A percentile compares a stretch with the other conserved stretches of the same genome.
phyloP scores from a whole-genome alignment of 2,797 vertebrate genomes.

The Lindbergichthys nudifrons region DNA sequence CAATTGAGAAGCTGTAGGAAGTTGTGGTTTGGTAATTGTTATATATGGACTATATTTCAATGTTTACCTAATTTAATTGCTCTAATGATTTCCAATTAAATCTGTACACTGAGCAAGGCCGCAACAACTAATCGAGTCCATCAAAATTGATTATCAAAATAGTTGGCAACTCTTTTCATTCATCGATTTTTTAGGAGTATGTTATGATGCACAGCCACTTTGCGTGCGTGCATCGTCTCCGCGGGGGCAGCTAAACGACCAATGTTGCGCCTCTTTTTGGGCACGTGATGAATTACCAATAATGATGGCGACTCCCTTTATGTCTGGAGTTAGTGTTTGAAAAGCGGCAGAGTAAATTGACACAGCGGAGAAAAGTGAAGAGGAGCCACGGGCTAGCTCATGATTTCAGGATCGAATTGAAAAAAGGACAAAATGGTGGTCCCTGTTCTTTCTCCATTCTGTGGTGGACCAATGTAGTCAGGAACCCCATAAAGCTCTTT shows the following conservation, averaged over 20 bases:
- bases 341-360: background rate
- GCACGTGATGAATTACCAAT: background rate
- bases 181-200: background rate
- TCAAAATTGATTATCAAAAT: too few species aligned
- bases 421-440: background rate
- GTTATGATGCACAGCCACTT: background rate
- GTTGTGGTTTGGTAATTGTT: too few species aligned
- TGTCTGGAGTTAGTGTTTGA: background rate
- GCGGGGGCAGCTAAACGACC: background rate
- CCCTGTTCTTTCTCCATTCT: too few species aligned
- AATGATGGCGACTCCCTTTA: background rate
- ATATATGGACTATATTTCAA: too few species aligned
- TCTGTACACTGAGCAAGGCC: too few species aligned
- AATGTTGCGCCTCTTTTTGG: background rate
- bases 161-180: too few species aligned
- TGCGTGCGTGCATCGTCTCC: background rate
- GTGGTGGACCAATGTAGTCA: too few species aligned
- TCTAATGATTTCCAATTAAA: too few species aligned
- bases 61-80: too few species aligned
- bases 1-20: too few species aligned
- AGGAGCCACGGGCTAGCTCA: background rate
- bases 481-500: too few species aligned
- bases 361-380: background rate
- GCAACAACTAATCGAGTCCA: too few species aligned
- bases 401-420: background rate